Percentiles rank a stretch among this genome's conserved stretches.
phyloP scores from a whole-genome alignment of 2,113 vertebrate genomes.

The Vulpes lagopus region DNA sequence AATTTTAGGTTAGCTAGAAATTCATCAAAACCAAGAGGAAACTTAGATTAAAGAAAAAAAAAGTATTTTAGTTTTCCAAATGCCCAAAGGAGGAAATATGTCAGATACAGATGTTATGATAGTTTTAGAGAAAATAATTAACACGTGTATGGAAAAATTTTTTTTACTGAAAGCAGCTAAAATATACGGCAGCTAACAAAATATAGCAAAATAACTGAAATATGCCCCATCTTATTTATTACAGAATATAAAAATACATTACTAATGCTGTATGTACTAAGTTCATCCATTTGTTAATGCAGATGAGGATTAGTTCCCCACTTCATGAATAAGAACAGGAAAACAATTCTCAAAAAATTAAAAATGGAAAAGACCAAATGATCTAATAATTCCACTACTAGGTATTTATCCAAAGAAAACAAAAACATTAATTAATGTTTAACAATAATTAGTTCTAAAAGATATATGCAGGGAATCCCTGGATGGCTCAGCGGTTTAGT shows the following conservation, averaged over 20 bases:
- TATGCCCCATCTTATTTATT: not conserved
- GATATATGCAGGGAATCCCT: not conserved
- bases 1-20: slow-evolving; percentile 16
- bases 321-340: not conserved
- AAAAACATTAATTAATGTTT: not conserved
- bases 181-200: slow-evolving; percentile 4
- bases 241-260: not conserved
- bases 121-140: not conserved
- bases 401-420: not conserved
- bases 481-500: too few relatives aligned
- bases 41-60: not conserved
- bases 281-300: not conserved
- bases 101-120: not conserved
- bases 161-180: not conserved
- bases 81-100: not conserved
- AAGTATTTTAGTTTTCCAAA: not conserved
- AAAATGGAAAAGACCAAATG: not conserved
- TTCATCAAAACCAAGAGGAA: not conserved
- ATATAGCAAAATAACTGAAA: not conserved
- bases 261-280: not conserved
- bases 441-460: not conserved
- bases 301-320: not conserved
- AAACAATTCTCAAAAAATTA: not conserved
- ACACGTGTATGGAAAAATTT: not conserved
- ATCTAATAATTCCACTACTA: not conserved